Evolutionary conservation across 1,140 invertebrate species (phyloP).

Genomic region (Pseudoatta argentina): DNA sequence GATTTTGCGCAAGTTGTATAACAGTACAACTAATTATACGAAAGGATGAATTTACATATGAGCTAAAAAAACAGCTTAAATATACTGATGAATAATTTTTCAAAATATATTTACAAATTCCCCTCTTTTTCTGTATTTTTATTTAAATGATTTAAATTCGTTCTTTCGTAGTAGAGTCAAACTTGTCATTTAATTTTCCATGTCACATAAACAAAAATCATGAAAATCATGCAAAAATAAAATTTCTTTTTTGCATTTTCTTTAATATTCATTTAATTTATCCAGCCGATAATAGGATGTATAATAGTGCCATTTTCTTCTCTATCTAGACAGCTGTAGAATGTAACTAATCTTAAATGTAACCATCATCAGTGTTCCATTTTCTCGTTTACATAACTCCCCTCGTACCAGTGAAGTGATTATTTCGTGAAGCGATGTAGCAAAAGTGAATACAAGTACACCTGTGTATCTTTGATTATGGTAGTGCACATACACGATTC

Average conservation of each 20-base stretch:
- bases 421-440: constrained; percentile 23
- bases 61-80: not conserved
- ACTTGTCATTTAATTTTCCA: not conserved
- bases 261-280: not conserved
- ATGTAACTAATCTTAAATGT: constrained; percentile 20
- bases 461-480: not conserved
- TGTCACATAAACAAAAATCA: not conserved
- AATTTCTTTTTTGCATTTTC: not conserved
- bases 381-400: constrained; percentile 39
- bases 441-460: constrained; percentile 37
- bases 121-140: not conserved
- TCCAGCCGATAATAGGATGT: not conserved
- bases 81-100: not conserved
- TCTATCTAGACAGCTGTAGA: constrained; percentile 9
- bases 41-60: constrained; percentile 8
- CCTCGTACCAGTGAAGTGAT: constrained; percentile 18
- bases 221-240: not conserved
- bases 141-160: not conserved
- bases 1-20: not conserved
- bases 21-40: not conserved
- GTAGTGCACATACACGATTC: not conserved
- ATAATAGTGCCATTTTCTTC: constrained; percentile 10
- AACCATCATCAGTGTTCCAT: constrained; percentile 31
- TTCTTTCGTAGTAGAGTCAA: not conserved
- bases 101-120: not conserved